Percentiles rank a stretch among this genome's conserved stretches.
Evolutionary conservation across 2,113 vertebrate species (phyloP).

Genomic region (Marmota monax): DNA sequence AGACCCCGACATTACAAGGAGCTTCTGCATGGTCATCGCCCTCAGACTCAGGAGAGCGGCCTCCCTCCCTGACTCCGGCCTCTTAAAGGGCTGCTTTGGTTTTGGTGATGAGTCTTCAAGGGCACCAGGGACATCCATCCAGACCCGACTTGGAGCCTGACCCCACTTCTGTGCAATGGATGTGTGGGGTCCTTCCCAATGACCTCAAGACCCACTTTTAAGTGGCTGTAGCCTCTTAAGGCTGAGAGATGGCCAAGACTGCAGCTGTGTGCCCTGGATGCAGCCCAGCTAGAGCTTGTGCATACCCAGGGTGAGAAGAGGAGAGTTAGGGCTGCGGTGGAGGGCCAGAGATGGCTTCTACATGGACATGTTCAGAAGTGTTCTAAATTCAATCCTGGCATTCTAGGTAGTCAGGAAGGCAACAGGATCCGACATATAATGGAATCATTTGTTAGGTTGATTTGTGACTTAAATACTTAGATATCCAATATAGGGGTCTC

Average conservation of each 20-base stretch:
- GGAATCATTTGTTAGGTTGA: not conserved
- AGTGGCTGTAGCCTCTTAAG: not conserved
- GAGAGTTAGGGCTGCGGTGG: not conserved
- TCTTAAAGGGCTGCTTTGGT: not conserved
- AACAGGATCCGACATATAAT: not conserved
- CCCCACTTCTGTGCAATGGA: not conserved
- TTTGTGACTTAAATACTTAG: not conserved
- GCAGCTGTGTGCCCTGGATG: not conserved
- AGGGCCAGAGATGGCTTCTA: not conserved
- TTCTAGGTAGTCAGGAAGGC: not conserved
- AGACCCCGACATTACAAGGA: not conserved
- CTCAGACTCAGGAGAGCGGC: not conserved
- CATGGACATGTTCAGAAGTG: not conserved
- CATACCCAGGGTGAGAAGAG: not conserved
- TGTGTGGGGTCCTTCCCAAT: not conserved
- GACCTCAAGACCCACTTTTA: not conserved
- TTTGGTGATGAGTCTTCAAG: not conserved
- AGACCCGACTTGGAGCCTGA: not conserved
- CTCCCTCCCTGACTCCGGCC: not conserved
- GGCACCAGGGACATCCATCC: not conserved
- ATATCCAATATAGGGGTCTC: not conserved
- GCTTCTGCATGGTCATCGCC: not conserved
- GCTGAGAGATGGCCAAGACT: not conserved
- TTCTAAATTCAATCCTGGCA: not conserved
- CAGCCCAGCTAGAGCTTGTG: not conserved